Base-by-base conservation (phyloP, 2,888 invertebrate species). In the Carcina quercana region DNA sequence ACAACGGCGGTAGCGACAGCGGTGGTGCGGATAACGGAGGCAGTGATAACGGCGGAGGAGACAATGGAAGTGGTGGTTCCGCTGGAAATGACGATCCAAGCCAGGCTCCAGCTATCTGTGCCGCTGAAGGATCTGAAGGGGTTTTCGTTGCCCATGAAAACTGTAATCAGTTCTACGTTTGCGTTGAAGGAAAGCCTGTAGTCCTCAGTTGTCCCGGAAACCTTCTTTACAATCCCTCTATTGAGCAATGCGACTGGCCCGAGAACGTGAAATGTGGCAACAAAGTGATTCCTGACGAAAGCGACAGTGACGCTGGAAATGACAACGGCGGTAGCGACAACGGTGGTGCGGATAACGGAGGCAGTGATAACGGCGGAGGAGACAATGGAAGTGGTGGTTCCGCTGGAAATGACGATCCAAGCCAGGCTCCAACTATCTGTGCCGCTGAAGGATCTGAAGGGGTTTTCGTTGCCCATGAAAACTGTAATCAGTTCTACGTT, bases 401-500 rank as follows among this genome's bases (percentile, higher is more conserved):
- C n/a, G n/a, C n/a, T n/a, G n/a, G n/a, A n/a, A n/a, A n/a, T n/a
- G n/a, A n/a, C n/a, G 31, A 31, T n/a, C 30, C 30, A 10, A 26
- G 5, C 13, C 47, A 60, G 37, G 65, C 62, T 2, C 51, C 53
- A 1, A 38, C 30, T 3, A 56, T 61, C 25, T 69, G 68, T 25
- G 54, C 53, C 3, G 42, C 36, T 13, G 33, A 37, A 1, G 50
- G 42, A 1, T 60, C 62, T 2, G 52, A 55, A 5, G 58, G 62
- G 5, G 30, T 43, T 2, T 37, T 60, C 2, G 43, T 66, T 1
- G 62, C 59, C 13, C 59, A 67, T 15, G 57, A 63, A 36, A 49
- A 53, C 28, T 67, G 68, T 33, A 56, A 61, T 29, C 47, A 59
- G 30, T 68, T 59, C 43, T 67, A 65, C 37, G 46, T 49, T 12